Evolutionary conservation across 1,140 invertebrate genomes (phyloP).

Genomic region (Homarus americanus): DNA sequence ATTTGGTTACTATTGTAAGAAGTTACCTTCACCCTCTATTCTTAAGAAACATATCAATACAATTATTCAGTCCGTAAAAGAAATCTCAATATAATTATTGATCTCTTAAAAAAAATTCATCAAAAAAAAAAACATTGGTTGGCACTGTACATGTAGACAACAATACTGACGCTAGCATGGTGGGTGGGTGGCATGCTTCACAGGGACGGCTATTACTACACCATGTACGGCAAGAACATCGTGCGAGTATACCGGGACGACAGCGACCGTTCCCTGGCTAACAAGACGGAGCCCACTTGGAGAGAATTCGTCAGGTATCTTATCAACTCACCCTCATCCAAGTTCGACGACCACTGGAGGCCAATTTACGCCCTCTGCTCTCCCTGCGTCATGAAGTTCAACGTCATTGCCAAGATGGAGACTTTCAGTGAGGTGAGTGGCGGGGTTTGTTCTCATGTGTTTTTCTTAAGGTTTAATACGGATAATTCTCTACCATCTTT

Average conservation of each 20-base stretch:
- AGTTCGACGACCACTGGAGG: conserved; percentile 72
- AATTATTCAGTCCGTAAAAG: no score
- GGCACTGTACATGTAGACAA: no score
- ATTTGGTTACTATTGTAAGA: no score
- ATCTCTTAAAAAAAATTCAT: no score
- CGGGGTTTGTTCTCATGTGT: no score
- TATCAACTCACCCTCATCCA: conserved; percentile 59
- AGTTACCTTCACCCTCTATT: no score
- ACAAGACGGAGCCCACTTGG: conserved; percentile 69
- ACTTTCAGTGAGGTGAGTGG: conserved; percentile 67
- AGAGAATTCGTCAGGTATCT: conserved; percentile 68
- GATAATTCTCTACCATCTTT: no score
- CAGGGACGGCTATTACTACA: conserved; percentile 73
- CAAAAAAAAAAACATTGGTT: no score
- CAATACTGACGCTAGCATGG: no score
- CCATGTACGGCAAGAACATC: conserved; percentile 68
- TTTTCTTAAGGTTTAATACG: no score
- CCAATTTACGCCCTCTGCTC: conserved; percentile 66
- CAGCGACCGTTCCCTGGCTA: conserved; percentile 6
- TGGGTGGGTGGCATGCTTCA: neutral
- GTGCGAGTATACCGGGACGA: conserved; percentile 55
- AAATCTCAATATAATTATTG: no score
- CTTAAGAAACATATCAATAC: no score
- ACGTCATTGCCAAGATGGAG: conserved; percentile 71
- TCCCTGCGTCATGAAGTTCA: conserved; percentile 66